These are phyloP conservation scores for Chironex yamaguchii DNA, from an alignment of 30 jellyfish, hydroid and myxozoan species.

Conservation along the genomic window DNA sequence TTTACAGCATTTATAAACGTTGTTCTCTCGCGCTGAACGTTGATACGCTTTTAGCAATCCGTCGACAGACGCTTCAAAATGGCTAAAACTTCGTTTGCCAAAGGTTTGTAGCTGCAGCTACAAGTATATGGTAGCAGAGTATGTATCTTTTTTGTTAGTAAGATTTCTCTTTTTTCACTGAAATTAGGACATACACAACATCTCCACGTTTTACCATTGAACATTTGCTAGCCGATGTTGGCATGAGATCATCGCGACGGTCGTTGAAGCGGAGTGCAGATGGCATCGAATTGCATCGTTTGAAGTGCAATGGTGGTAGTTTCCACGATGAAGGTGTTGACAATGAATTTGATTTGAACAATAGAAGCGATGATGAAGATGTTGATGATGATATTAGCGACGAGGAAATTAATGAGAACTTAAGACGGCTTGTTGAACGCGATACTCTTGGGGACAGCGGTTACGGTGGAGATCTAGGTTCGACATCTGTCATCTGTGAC, in stretches of 20 bases:
- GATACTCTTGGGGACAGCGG: conserved; percentile 94
- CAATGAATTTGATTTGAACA: conserved; percentile 76
- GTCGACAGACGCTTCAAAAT: too few species aligned
- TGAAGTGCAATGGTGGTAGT: neutral
- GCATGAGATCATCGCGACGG: conserved; percentile 61
- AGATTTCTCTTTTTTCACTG: too few species aligned
- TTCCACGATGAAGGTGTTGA: conserved; percentile 60
- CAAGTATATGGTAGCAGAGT: too few species aligned
- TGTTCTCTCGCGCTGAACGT: too few species aligned
- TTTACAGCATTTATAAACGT: too few species aligned
- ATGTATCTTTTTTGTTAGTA: too few species aligned
- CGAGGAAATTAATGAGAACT: conserved; percentile 84
- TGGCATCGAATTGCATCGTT: conserved; percentile 3
- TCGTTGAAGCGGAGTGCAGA: conserved; percentile 70
- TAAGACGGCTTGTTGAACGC: conserved; percentile 83
- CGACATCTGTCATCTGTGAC: conserved; percentile 69
- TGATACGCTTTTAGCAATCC: too few species aligned
- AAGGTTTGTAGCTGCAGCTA: too few species aligned
- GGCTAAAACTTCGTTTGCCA: too few species aligned
- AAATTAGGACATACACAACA: neutral
- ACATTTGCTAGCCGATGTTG: conserved; percentile 64
- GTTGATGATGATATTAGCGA: conserved; percentile 85
- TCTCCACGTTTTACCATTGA: conserved; percentile 55
- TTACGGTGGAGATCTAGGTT: conserved; percentile 70
- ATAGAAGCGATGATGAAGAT: conserved; percentile 79